These are phyloP conservation scores for Spheniscus mendiculus DNA, from an alignment of 2,113 vertebrate species.

Conservation along the genomic window DNA sequence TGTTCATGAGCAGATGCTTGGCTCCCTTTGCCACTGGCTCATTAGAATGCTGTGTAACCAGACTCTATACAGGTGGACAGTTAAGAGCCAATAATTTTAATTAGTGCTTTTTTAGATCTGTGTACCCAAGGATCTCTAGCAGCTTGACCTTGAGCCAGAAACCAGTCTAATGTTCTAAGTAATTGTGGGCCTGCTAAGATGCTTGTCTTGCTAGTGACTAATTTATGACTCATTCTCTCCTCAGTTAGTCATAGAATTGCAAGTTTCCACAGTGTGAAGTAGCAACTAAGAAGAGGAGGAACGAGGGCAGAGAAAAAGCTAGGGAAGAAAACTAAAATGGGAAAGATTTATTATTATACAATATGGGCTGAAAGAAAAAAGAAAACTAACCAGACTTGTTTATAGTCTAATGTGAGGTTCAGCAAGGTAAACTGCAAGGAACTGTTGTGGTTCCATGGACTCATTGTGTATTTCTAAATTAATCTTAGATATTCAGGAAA, in stretches of 20 bases:
- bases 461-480: background rate
- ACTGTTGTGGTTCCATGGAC: background rate
- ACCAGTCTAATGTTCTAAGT: background rate
- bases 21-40: background rate
- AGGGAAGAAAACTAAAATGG: background rate
- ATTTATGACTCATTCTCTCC: constrained; percentile 37
- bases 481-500: background rate
- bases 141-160: constrained; percentile 6
- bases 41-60: background rate
- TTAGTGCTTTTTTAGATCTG: background rate
- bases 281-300: background rate
- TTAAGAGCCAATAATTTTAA: background rate
- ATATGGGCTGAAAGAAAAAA: background rate
- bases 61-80: background rate
- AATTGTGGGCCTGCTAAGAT: background rate
- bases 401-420: background rate
- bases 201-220: constrained; percentile 27
- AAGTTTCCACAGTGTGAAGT: background rate
- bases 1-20: background rate
- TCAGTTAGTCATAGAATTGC: background rate
- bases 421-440: background rate
- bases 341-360: background rate
- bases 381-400: background rate
- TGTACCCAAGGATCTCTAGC: background rate
- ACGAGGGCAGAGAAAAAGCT: background rate